Evolutionary conservation across 2,113 vertebrate species (phyloP).

Genomic region (Acrocephalus kingi): DNA sequence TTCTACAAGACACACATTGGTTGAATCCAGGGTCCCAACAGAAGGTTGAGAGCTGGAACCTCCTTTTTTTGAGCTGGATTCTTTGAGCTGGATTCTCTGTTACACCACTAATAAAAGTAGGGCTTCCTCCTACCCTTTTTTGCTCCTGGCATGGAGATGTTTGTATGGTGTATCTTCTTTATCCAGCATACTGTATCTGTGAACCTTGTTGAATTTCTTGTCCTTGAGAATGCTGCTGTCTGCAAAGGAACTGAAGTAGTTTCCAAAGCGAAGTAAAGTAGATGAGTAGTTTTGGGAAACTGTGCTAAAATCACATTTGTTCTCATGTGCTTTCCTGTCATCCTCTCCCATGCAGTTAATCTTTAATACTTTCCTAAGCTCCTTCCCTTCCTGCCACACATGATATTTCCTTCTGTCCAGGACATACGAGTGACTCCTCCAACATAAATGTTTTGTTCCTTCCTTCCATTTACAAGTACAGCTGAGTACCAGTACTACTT

Average conservation of each 20-base stretch:
- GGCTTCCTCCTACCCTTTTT: not conserved
- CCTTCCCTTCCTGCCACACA: not conserved
- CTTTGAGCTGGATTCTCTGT: not conserved
- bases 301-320: not conserved
- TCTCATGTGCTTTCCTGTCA: not conserved
- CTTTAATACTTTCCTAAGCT: not conserved
- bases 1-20: rapidly evolving
- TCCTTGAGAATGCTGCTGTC: not conserved
- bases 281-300: not conserved
- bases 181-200: not conserved
- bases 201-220: not conserved
- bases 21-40: not conserved
- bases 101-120: not conserved
- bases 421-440: not conserved
- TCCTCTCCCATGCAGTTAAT: not conserved
- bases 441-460: not conserved
- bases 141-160: not conserved
- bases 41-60: not conserved
- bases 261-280: not conserved
- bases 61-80: not conserved
- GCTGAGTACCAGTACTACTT: not conserved
- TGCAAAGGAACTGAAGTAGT: not conserved
- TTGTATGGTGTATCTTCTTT: not conserved
- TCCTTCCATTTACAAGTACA: not conserved
- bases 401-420: not conserved